Conservation (phyloP, 2,113 vertebrate species). For the Cettia cetti region DNA sequence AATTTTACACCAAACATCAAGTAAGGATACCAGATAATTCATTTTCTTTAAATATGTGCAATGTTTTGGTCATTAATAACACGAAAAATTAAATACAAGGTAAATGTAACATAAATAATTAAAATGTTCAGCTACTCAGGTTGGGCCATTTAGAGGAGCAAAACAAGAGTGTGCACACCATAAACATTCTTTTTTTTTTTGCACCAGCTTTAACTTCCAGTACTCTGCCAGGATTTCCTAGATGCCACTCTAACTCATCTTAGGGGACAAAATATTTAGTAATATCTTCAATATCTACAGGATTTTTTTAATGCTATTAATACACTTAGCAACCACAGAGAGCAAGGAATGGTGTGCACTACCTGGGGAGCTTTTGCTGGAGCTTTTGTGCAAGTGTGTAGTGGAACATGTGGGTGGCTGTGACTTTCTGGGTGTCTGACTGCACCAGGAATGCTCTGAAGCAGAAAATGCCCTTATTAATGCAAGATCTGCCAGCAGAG, state of each 20-base stretch:
- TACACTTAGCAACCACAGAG: neutral
- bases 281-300: neutral
- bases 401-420: neutral
- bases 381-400: neutral
- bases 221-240: neutral
- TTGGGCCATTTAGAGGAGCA: neutral
- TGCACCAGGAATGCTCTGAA: neutral
- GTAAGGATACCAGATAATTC: neutral
- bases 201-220: neutral
- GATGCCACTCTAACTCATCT: neutral
- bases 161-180: neutral
- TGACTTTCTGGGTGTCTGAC: accelerated
- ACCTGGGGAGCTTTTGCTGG: neutral
- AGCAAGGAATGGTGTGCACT: neutral
- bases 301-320: neutral
- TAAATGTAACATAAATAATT: neutral
- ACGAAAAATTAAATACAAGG: neutral
- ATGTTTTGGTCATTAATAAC: neutral
- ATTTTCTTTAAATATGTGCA: neutral
- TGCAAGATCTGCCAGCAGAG: neutral
- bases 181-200: accelerated
- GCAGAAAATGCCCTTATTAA: neutral
- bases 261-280: neutral
- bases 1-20: neutral
- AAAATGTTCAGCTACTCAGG: neutral